Conservation (phyloP, 2,113 vertebrate species). For the Numida meleagris region DNA sequence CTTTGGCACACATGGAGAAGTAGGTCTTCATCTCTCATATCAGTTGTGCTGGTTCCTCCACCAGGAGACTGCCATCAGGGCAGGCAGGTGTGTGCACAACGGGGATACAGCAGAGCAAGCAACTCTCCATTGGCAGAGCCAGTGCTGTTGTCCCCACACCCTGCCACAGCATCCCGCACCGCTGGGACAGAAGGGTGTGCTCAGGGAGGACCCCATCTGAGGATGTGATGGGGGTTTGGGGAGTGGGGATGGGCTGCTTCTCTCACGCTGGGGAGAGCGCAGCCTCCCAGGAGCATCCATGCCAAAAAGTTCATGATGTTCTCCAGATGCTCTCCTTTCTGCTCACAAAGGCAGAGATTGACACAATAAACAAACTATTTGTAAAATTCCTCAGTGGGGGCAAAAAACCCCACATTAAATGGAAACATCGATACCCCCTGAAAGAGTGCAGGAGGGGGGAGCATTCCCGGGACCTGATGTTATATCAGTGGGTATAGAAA, state of each 20-base stretch:
- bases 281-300: constrained; percentile 57
- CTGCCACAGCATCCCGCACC: background rate
- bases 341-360: constrained; percentile 69
- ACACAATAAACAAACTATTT: constrained; percentile 79
- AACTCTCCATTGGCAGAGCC: rapidly evolving
- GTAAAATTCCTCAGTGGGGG: constrained; percentile 72
- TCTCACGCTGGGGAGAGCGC: constrained; percentile 61
- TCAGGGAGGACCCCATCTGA: background rate
- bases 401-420: constrained; percentile 71
- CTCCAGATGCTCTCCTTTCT: constrained; percentile 78
- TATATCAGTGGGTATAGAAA: constrained; percentile 50
- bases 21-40: background rate
- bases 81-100: background rate
- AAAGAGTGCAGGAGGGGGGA: constrained; percentile 60
- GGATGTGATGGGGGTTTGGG: constrained; percentile 56
- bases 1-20: background rate
- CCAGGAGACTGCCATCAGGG: background rate
- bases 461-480: constrained; percentile 62
- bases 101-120: background rate
- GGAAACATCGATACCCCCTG: constrained; percentile 70
- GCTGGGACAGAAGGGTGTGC: background rate
- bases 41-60: background rate
- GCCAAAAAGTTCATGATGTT: constrained; percentile 77
- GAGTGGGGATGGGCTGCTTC: constrained; percentile 50
- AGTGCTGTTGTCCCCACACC: background rate